Percentiles rank a stretch among this genome's conserved stretches.
Conservation (phyloP, 2,113 vertebrate species). For the Seriola aureovittata region DNA sequence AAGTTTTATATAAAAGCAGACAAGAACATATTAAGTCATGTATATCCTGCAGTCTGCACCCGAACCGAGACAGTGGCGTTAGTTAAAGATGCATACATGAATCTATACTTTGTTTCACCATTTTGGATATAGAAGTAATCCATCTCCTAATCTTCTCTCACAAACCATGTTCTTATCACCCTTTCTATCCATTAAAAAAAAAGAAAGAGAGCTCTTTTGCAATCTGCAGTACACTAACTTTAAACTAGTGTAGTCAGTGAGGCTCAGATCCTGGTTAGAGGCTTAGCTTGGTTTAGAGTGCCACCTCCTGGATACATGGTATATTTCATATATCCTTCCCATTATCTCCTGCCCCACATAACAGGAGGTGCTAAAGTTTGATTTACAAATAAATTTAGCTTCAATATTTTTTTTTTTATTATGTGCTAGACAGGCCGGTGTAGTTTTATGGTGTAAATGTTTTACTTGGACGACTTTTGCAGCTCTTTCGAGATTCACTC, state of each 20-base stretch:
- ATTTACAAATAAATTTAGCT: conserved; percentile 37
- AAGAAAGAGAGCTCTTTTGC: background rate
- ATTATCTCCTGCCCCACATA: background rate
- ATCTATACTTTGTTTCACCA: background rate
- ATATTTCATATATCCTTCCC: background rate
- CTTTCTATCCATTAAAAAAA: background rate
- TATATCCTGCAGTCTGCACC: background rate
- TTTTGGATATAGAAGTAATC: background rate
- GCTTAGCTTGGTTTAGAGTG: conserved; percentile 22
- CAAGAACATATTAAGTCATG: background rate
- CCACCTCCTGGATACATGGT: conserved; percentile 61
- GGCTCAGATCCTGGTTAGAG: background rate
- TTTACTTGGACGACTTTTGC: conserved; percentile 17
- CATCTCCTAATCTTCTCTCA: background rate
- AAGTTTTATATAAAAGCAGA: background rate
- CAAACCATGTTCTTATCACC: background rate
- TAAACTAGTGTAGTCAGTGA: background rate
- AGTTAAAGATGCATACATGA: background rate
- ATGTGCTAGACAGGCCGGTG: background rate
- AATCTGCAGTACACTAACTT: background rate
- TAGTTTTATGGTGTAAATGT: conserved; percentile 18
- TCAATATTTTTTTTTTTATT: conserved; percentile 7
- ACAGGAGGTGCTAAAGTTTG: conserved; percentile 16
- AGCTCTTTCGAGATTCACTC: conserved; percentile 8
- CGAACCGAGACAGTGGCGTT: background rate